Base-by-base conservation (phyloP, 2,888 invertebrate genomes). In the Dilophus febrilis region DNA sequence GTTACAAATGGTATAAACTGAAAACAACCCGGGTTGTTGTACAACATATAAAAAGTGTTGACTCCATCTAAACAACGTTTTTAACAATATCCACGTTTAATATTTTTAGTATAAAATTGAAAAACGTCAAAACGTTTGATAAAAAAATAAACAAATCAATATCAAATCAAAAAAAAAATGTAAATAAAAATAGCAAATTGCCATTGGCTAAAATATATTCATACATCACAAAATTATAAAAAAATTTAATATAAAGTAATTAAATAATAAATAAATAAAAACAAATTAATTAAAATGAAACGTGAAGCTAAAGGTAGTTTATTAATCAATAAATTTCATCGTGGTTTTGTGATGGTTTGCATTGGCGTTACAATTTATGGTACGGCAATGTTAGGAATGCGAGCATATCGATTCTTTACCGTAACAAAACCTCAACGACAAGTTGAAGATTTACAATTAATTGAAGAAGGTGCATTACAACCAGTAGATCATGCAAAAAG, bases 291-390 rank as follows among this genome's bases (percentile, higher is more conserved):
- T 35, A 50, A 40, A 42, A 62, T 61, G 59, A 68, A 61, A 50
- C 52, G 55, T 34, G 54, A 61, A 33, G 51, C 53, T 44, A 52
- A 50, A n/a, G n/a, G n/a, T 13, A 64, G 50, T 50, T 42, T 51
- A 13, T 44, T 68, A 16, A 40, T 69, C 22, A 67, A 72, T 47
- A 61, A 54, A 45, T 48, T 72, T 27, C 74, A 74, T 49, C 67
- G 64, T 51, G 69, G 70, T 17, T 61, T 66, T 34, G 73, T 73
- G 1, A 57, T 57, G 27, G 54, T 64, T 14, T 72, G 72, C 49
- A 54, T 72, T 30, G 72, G 66, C 5, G 55, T 71, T 8, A 72
- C 73, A 14, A 40, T 67, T 1, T 66, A 64, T 50, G 71, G 69
- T 31, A 58, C 63, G 22, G 55, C 56, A 35, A 46, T 68, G 34